Base-by-base conservation (phyloP, 2,888 invertebrate genomes). In the Automeris io region DNA sequence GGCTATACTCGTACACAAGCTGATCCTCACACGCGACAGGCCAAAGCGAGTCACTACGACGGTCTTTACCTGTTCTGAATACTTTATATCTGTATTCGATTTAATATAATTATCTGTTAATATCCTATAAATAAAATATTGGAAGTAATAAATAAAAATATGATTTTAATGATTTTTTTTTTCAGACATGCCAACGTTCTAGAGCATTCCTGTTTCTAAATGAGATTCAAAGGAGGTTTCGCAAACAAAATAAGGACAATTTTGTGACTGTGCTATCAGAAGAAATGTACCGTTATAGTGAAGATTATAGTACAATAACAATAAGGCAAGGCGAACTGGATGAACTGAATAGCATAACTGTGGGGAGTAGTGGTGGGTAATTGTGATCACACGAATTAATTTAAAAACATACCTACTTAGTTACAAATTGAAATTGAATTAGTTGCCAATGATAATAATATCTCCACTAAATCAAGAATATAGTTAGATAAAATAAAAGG, bases 311-410 rank as follows among this genome's bases (percentile, higher is more conserved):
- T 61, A 91, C 91, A 8, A 90, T 97, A 51, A 90, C 92, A 0
- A 90, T 92, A 69, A 94, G 95, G 12, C 93, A 95, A 62, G 95
- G 94, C 3, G 95, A 97, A 66, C 86, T 97, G 35, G 96, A 96
- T 64, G 97, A 98, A 75, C 76, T 98, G 5, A 97, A 96, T 70
- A 92, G 92, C 58, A 97, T 98, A 51, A 94, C 97, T 91, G 96
- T 98, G 11, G 93, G 93, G 70, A 96, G 96, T 83, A 97, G 98
- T 61, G 97, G 96, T 95, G 76, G 79, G 80, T 57, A 7, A 18
- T 4, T 18, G 3, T 16, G 12, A 2, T 19, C 26, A 11, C 7
- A 13, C n/a, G 21, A 11, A 33, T 25, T 25, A 11, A 26, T 12
- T 13, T 26, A n/a, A n/a, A n/a, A n/a, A n/a, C n/a, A n/a, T n/a